phyloP scores from a whole-genome alignment of 1,140 invertebrate genomes.

The Eumaeus atala region DNA sequence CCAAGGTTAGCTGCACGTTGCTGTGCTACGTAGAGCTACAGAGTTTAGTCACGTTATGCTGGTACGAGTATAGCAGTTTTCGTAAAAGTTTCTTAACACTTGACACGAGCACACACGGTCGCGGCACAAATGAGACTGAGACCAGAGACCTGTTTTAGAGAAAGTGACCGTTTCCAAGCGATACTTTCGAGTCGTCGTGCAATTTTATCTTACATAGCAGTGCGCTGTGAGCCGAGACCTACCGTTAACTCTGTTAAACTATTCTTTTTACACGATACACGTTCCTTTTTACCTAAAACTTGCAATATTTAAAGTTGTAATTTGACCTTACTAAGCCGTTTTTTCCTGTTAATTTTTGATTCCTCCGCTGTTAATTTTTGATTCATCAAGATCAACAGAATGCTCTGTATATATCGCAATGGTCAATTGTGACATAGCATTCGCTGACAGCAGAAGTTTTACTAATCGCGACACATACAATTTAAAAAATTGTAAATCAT shows the following conservation, averaged over 20 bases:
- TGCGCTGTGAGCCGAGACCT: conserved; percentile 30
- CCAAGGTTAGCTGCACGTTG: conserved; percentile 12
- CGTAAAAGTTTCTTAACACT: neutral
- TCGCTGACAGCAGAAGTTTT: too few species aligned
- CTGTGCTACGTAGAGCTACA: neutral
- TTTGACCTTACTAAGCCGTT: conserved; percentile 26
- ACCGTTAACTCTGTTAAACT: conserved; percentile 53
- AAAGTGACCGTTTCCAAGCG: conserved; percentile 57
- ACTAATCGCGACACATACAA: too few species aligned
- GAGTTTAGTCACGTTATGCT: conserved; percentile 1
- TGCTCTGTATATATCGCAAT: too few species aligned
- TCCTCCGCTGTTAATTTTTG: neutral
- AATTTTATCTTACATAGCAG: conserved; percentile 28
- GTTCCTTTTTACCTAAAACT: too few species aligned
- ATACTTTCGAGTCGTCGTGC: conserved; percentile 58
- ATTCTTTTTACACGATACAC: neutral
- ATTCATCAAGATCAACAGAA: too few species aligned
- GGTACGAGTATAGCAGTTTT: conserved; percentile 15
- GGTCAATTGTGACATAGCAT: too few species aligned
- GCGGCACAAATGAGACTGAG: conserved; percentile 33
- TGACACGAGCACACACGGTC: conserved; percentile 18
- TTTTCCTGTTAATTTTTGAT: neutral
- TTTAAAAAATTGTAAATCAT: too few species aligned
- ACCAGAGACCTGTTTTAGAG: conserved; percentile 51
- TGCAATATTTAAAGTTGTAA: neutral